Evolutionary conservation across 1,140 invertebrate genomes (phyloP).

Genomic region (Drosophila azteca): DNA sequence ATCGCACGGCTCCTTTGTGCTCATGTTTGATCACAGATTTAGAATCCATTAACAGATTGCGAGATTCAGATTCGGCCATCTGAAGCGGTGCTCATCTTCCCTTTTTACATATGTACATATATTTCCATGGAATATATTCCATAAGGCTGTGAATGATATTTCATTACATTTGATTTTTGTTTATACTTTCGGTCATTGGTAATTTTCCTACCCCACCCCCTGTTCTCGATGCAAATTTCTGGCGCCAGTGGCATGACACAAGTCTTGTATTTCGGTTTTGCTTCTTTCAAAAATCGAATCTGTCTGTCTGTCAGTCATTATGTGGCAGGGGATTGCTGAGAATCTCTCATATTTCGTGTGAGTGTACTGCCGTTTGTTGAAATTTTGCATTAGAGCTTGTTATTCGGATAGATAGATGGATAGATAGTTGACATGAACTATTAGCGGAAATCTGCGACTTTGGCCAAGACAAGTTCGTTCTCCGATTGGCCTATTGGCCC

Average conservation of each 20-base stretch:
- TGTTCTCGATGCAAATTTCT: slow-evolving; percentile 44
- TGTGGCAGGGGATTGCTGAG: slow-evolving; percentile 1
- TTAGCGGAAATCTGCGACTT: slow-evolving; percentile 84
- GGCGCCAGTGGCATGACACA: slow-evolving; percentile 22
- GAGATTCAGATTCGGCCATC: slow-evolving; percentile 2
- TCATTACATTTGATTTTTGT: slow-evolving; percentile 14
- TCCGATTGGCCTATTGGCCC: too few species aligned
- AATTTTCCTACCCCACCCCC: slow-evolving; percentile 19
- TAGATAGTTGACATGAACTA: slow-evolving; percentile 83
- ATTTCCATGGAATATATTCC: too few species aligned
- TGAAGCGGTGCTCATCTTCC: slow-evolving; percentile 3
- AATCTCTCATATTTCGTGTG: slow-evolving; percentile 28
- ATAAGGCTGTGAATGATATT: background rate
- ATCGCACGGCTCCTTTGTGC: slow-evolving; percentile 11
- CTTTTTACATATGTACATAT: too few species aligned
- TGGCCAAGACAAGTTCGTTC: slow-evolving; percentile 27
- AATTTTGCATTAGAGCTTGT: slow-evolving; percentile 32
- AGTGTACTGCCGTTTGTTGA: slow-evolving; percentile 25
- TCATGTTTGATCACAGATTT: slow-evolving; percentile 45
- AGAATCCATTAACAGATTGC: slow-evolving; percentile 17
- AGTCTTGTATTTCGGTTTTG: background rate
- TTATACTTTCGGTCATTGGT: slow-evolving; percentile 17
- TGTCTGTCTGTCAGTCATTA: background rate
- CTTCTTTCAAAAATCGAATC: background rate
- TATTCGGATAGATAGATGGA: background rate